Evolutionary conservation across 2,888 invertebrate genomes (phyloP).

Genomic region (Chaetoderma sp.): DNA sequence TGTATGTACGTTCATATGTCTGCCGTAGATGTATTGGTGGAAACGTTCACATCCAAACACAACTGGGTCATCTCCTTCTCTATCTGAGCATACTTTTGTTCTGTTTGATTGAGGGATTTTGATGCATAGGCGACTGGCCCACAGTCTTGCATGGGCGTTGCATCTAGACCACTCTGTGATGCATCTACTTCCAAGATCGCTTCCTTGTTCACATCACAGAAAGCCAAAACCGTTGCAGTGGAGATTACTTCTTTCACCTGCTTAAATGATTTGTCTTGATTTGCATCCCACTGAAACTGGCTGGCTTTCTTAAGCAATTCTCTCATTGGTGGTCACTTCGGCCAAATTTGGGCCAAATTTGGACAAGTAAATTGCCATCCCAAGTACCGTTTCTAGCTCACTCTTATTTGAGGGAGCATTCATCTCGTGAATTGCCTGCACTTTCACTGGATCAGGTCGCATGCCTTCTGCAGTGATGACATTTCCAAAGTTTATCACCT

Average conservation of each 20-base stretch:
- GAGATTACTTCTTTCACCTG: slow-evolving; percentile 2
- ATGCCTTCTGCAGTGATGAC: not conserved
- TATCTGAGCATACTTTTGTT: slow-evolving; percentile 19
- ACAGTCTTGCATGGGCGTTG: slow-evolving; percentile 11
- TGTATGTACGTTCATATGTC: slow-evolving; percentile 8
- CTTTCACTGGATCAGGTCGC: not conserved
- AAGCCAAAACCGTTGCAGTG: slow-evolving; percentile 1
- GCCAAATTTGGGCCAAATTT: slow-evolving; percentile 31
- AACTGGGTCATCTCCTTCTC: slow-evolving; percentile 21
- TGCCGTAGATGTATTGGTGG: slow-evolving; percentile 7
- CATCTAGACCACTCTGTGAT: slow-evolving; percentile 19
- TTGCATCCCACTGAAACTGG: slow-evolving; percentile 7
- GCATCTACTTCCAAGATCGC: slow-evolving; percentile 5
- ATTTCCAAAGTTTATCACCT: not conserved
- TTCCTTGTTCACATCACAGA: slow-evolving; percentile 13
- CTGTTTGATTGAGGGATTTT: slow-evolving; percentile 1
- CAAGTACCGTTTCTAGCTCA: slow-evolving; percentile 27
- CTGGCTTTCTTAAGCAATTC: not conserved
- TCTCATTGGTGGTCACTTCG: slow-evolving; percentile 8
- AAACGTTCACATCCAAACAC: not conserved
- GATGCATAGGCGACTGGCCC: slow-evolving; percentile 18
- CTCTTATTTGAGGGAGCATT: not conserved
- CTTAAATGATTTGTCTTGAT: slow-evolving; percentile 1
- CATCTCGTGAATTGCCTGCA: not conserved
- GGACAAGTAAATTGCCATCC: slow-evolving; percentile 30